Evolutionary conservation across 2,888 invertebrate genomes (phyloP).

Genomic region (Amblyteles armatorius): DNA sequence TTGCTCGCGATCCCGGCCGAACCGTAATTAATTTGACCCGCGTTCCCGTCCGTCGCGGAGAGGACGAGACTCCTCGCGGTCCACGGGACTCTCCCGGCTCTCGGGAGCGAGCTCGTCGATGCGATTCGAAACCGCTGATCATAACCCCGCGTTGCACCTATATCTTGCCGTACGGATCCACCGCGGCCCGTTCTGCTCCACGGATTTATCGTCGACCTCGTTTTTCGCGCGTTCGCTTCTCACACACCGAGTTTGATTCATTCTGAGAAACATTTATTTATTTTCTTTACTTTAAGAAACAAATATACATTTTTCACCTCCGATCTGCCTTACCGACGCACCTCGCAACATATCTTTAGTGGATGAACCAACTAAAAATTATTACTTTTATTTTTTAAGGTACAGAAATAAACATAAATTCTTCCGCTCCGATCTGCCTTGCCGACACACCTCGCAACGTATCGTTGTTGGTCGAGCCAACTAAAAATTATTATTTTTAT

Average conservation of each 20-base stretch:
- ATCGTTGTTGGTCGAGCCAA: too few species aligned
- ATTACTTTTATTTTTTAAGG: not conserved
- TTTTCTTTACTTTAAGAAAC: too few species aligned
- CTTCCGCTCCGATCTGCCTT: too few species aligned
- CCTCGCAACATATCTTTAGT: too few species aligned
- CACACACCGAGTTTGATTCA: not conserved
- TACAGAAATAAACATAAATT: too few species aligned
- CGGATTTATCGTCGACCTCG: constrained; percentile 10
- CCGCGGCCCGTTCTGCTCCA: not conserved
- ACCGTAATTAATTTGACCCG: constrained; percentile 80
- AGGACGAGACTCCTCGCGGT: constrained; percentile 48
- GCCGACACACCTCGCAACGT: too few species aligned
- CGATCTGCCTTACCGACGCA: too few species aligned
- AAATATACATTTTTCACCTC: too few species aligned
- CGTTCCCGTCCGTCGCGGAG: constrained; percentile 70
- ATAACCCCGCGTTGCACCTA: not conserved
- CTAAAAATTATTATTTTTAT: not conserved
- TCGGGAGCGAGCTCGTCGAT: constrained; percentile 15
- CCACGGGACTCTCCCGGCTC: not conserved
- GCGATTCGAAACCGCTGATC: constrained; percentile 31
- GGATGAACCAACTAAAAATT: too few species aligned
- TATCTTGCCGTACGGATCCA: not conserved
- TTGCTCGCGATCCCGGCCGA: constrained; percentile 73
- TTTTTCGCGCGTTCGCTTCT: not conserved
- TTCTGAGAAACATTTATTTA: not conserved